Conservation (phyloP, 2,888 invertebrate species). For the Acanthopleura granulata region DNA sequence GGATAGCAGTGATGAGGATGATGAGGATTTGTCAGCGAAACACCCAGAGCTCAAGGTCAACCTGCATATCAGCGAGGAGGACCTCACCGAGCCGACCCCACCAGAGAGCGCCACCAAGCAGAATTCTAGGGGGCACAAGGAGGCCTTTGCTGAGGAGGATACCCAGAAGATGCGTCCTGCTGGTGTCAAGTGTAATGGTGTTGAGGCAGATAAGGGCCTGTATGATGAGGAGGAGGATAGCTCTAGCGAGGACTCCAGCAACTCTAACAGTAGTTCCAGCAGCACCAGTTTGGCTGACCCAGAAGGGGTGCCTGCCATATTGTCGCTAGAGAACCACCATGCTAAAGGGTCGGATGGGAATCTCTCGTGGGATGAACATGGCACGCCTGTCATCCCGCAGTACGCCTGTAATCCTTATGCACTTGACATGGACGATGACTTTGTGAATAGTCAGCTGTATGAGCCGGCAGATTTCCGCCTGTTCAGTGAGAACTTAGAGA, state of each 20-base stretch:
- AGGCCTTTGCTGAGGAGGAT: neutral
- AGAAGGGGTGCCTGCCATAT: neutral
- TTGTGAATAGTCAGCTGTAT: conserved; percentile 14
- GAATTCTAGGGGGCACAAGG: too few species aligned
- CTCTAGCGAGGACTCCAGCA: neutral
- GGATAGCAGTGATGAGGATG: neutral
- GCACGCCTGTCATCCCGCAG: conserved; percentile 1
- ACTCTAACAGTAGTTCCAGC: neutral
- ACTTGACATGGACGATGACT: conserved; percentile 13
- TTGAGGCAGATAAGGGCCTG: neutral
- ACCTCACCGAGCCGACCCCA: neutral
- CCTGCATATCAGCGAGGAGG: conserved; percentile 19
- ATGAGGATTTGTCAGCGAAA: neutral
- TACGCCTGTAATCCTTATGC: conserved; percentile 21
- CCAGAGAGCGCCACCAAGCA: too few species aligned
- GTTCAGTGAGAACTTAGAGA: neutral
- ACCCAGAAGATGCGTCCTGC: neutral
- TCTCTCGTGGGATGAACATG: conserved; percentile 16
- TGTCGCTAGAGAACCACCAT: conserved; percentile 12
- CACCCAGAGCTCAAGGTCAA: neutral
- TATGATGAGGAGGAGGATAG: conserved; percentile 15
- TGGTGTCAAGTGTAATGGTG: neutral
- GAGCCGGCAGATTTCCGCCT: neutral
- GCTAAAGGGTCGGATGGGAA: neutral
- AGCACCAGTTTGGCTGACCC: neutral